Percentiles rank a stretch among this genome's conserved stretches.
Conservation (phyloP, 2,113 vertebrate species). For the Charina bottae region DNA sequence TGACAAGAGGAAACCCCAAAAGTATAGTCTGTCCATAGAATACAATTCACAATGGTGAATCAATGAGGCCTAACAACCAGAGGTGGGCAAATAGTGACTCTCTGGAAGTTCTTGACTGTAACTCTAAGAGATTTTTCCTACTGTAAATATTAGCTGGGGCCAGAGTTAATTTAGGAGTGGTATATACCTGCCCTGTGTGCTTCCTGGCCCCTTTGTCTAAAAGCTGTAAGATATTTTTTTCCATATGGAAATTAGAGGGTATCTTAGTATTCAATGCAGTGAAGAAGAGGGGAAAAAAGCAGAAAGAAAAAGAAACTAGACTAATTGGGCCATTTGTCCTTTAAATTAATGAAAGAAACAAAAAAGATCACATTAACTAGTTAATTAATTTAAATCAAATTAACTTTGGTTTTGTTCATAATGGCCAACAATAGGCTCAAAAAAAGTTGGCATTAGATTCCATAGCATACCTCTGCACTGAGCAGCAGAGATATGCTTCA, state of each 20-base stretch:
- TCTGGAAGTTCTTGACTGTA: neutral
- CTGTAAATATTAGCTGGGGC: neutral
- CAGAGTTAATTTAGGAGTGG: neutral
- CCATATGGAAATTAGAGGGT: neutral
- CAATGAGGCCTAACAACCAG: neutral
- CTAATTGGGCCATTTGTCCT: neutral
- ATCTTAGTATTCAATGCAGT: neutral
- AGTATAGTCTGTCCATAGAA: neutral
- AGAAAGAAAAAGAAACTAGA: neutral
- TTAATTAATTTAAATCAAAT: neutral
- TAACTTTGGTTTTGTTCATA: neutral
- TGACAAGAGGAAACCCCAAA: neutral
- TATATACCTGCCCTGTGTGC: neutral
- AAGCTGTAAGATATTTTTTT: neutral
- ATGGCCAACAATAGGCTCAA: neutral
- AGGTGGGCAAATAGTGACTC: neutral
- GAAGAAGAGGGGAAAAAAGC: neutral
- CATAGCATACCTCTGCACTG: neutral
- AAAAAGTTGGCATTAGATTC: neutral
- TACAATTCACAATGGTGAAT: neutral
- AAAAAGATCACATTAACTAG: neutral
- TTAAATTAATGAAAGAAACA: neutral
- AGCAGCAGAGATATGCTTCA: neutral
- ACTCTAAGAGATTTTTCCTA: neutral
- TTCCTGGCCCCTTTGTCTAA: neutral